Conservation (phyloP, 2,888 invertebrate species). For the Protonemura montana region DNA sequence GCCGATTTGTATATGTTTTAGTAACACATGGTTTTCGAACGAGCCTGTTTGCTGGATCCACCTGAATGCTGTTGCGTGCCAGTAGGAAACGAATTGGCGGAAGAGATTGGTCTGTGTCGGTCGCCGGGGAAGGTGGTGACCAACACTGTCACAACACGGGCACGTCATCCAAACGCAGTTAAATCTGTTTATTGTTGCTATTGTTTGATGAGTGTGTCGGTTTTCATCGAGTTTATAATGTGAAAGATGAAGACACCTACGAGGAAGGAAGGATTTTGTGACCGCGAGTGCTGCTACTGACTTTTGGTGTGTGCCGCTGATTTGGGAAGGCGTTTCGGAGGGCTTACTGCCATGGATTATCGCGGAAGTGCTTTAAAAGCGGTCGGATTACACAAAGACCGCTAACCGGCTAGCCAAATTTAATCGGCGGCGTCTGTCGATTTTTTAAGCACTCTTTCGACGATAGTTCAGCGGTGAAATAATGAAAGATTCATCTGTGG, state of each 20-base stretch:
- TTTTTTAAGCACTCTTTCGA: not conserved
- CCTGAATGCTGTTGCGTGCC: not conserved
- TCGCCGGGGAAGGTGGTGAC: not conserved
- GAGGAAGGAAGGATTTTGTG: not conserved
- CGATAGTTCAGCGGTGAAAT: not conserved
- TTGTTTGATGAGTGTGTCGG: not conserved
- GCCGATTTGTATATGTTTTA: slow-evolving; percentile 32
- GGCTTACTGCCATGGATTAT: not conserved
- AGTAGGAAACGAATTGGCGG: slow-evolving; percentile 8
- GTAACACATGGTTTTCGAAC: slow-evolving; percentile 36
- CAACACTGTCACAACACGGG: not conserved
- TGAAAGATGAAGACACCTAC: not conserved
- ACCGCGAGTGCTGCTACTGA: not conserved
- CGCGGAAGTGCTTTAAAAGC: not conserved
- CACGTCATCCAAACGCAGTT: not conserved
- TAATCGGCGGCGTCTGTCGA: not conserved
- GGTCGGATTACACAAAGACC: not conserved
- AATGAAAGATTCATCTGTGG: not conserved
- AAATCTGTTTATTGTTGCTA: not conserved
- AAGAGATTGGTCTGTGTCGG: not conserved
- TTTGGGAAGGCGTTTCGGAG: not conserved
- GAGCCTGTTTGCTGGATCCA: slow-evolving; percentile 15
- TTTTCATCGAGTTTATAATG: not conserved
- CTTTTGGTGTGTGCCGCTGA: not conserved
- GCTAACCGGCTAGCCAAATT: not conserved